A percentile compares a stretch with the other conserved stretches of the same genome.
phyloP scores from a whole-genome alignment of 2,888 invertebrate genomes.

The Bedellia somnulentella region DNA sequence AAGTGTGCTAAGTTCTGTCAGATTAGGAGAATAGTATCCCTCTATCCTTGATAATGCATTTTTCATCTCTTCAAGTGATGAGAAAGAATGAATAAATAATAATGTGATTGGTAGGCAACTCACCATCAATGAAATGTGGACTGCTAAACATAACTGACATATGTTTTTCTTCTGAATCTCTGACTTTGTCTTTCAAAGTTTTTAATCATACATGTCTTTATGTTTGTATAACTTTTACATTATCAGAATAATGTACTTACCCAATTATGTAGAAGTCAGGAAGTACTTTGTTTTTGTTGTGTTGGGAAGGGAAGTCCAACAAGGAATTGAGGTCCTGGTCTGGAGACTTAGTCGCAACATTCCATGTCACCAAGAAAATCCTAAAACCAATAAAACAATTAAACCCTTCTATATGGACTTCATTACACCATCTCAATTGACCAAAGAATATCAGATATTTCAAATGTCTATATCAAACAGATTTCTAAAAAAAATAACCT shows the following conservation, averaged over 20 bases:
- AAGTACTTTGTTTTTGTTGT: slow-evolving; percentile 62
- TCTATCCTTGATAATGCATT: too few relatives aligned
- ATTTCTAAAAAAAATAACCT: too few relatives aligned
- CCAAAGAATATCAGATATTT: too few relatives aligned
- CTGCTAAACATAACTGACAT: neutral
- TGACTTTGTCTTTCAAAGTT: too few relatives aligned
- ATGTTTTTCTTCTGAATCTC: neutral
- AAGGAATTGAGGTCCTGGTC: slow-evolving; percentile 73
- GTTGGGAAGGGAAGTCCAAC: slow-evolving; percentile 65
- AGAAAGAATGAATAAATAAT: too few relatives aligned
- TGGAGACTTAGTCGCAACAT: slow-evolving; percentile 81
- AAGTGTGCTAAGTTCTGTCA: too few relatives aligned
- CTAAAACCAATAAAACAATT: slow-evolving; percentile 28
- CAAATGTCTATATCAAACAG: too few relatives aligned
- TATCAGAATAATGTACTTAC: slow-evolving; percentile 34
- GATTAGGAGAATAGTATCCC: too few relatives aligned
- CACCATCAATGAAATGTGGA: slow-evolving; percentile 11
- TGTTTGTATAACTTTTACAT: neutral
- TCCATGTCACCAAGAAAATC: slow-evolving; percentile 85
- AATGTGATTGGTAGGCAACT: too few relatives aligned
- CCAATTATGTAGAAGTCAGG: slow-evolving; percentile 87
- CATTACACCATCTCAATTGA: too few relatives aligned
- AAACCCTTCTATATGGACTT: neutral
- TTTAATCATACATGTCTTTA: too few relatives aligned
- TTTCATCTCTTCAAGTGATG: too few relatives aligned